Conservation (phyloP, 2,113 vertebrate species). For the Ginglymostoma cirratum region DNA sequence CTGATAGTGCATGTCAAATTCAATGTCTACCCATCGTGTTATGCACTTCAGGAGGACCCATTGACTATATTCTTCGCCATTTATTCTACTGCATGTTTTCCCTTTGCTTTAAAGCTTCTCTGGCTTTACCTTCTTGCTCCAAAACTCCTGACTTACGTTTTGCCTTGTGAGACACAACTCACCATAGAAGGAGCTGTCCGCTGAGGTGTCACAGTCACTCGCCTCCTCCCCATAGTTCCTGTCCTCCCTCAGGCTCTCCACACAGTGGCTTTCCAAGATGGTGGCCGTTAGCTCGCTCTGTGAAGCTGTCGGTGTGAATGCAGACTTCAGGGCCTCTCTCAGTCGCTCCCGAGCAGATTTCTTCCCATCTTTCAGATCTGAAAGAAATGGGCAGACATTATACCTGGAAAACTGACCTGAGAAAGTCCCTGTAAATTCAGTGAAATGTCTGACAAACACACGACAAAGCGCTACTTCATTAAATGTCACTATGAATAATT, state of each 20-base stretch:
- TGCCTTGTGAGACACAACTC: background rate
- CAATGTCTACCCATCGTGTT: background rate
- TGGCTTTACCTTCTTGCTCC: background rate
- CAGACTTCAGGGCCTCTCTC: background rate
- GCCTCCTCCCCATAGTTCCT: background rate
- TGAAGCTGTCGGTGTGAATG: background rate
- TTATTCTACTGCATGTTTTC: background rate
- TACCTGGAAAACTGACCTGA: background rate
- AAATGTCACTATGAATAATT: too few species aligned
- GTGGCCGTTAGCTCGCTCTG: background rate
- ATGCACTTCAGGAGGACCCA: background rate
- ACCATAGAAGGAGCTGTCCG: conserved; percentile 3
- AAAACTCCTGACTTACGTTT: background rate
- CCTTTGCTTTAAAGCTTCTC: background rate
- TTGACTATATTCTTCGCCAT: background rate
- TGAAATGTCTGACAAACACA: too few species aligned
- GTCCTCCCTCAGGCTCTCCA: background rate
- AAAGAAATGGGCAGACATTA: background rate
- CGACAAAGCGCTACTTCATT: background rate
- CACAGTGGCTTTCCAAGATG: background rate
- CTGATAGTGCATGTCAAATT: background rate
- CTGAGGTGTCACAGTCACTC: background rate
- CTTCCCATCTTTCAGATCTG: background rate
- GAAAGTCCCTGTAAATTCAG: background rate
- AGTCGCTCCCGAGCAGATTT: conserved; percentile 18